Evolutionary conservation across 2,113 vertebrate species (phyloP).

Genomic region (Serranochromis macrocephalus): DNA sequence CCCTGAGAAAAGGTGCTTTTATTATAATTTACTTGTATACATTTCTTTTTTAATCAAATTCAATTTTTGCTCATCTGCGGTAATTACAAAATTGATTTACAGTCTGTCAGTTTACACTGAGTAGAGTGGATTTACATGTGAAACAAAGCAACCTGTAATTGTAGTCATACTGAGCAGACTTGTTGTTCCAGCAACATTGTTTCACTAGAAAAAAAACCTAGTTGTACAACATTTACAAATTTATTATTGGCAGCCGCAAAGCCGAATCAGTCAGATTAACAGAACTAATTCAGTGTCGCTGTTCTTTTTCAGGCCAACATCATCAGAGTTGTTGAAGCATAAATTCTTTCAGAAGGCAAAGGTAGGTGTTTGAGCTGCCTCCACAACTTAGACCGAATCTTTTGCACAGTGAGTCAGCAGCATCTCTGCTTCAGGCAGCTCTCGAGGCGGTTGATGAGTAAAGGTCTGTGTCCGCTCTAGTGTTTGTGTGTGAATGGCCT

Average conservation of each 20-base stretch:
- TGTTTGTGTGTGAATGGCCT: background rate
- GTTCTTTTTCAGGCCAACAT: constrained; percentile 80
- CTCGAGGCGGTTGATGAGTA: background rate
- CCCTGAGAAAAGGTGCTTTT: constrained; percentile 88
- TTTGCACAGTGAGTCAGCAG: background rate
- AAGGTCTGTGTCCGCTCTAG: background rate
- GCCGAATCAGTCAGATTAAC: background rate
- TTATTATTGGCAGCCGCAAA: background rate
- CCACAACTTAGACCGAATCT: background rate
- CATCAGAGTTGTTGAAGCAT: constrained; percentile 89
- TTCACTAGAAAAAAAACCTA: background rate
- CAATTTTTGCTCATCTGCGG: background rate
- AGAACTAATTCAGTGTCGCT: background rate
- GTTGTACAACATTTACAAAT: background rate
- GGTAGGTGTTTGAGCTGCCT: constrained; percentile 66
- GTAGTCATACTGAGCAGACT: background rate
- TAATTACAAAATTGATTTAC: background rate
- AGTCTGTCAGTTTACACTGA: background rate
- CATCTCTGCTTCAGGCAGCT: background rate
- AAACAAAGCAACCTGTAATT: background rate
- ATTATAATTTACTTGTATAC: background rate
- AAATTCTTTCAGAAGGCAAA: constrained; percentile 98
- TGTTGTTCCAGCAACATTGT: background rate
- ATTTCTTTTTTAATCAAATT: background rate
- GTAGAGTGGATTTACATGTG: background rate